Evolutionary conservation across 2,888 invertebrate genomes (phyloP).

Genomic region (Zygogramma bicolorata): DNA sequence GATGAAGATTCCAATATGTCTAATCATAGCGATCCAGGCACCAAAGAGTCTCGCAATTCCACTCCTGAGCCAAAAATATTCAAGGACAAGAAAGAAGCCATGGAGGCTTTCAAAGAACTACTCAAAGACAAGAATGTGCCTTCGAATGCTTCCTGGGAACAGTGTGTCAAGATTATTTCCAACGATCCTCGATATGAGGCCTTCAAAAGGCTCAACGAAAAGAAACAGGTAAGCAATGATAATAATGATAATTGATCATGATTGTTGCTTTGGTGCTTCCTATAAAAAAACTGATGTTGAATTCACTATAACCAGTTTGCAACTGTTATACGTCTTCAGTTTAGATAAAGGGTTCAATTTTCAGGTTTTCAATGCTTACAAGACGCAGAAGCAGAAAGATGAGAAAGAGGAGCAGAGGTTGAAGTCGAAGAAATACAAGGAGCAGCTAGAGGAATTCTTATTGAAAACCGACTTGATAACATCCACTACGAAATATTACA

Average conservation of each 20-base stretch:
- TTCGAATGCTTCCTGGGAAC: conserved; percentile 96
- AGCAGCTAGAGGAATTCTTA: conserved; percentile 94
- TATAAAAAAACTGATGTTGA: too few species aligned
- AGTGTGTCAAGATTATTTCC: conserved; percentile 91
- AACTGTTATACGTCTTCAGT: too few species aligned
- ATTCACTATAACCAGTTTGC: too few species aligned
- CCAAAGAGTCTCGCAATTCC: conserved; percentile 57
- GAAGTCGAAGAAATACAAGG: conserved; percentile 94
- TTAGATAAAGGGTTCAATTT: too few species aligned
- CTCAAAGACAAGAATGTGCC: conserved; percentile 94
- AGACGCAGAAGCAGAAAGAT: conserved; percentile 97
- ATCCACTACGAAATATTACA: conserved; percentile 92
- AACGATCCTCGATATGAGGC: conserved; percentile 79
- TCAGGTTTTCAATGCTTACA: conserved; percentile 97
- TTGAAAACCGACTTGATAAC: conserved; percentile 90
- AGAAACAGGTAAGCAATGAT: conserved; percentile 80
- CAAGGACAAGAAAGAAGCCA: conserved; percentile 96
- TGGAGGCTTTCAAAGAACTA: conserved; percentile 96
- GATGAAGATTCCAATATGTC: conserved; percentile 63
- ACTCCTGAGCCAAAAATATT: conserved; percentile 77
- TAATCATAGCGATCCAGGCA: conserved; percentile 52
- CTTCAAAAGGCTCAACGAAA: conserved; percentile 94
- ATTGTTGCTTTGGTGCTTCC: too few species aligned
- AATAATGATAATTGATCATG: too few species aligned
- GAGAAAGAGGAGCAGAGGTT: conserved; percentile 95